phyloP scores from a whole-genome alignment of 1,140 invertebrate genomes.

The Drosophila hydei region DNA sequence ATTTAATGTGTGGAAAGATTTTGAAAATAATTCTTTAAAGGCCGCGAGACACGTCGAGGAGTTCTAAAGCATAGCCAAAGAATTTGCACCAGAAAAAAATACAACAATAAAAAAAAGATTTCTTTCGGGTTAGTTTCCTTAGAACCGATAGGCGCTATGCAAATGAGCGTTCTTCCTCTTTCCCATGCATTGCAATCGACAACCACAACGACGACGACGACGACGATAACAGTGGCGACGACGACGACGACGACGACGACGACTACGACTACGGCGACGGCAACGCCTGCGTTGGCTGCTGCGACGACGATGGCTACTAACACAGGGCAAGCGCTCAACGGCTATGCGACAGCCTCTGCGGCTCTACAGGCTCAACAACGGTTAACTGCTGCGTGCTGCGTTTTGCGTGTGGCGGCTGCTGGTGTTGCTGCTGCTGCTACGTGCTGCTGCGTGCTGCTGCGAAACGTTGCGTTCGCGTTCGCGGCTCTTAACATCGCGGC shows the following conservation, averaged over 20 bases:
- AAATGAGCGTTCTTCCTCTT: slow-evolving; percentile 47
- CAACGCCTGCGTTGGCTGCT: background rate
- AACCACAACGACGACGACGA: background rate
- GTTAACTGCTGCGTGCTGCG: slow-evolving; percentile 32
- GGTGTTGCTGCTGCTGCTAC: slow-evolving; percentile 25
- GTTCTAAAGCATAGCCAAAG: background rate
- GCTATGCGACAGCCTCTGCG: slow-evolving; percentile 21
- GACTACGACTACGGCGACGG: slow-evolving; percentile 4
- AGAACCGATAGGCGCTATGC: slow-evolving; percentile 46
- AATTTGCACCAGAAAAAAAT: slow-evolving; percentile 25
- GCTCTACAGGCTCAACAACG: slow-evolving; percentile 24
- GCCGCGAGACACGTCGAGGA: background rate
- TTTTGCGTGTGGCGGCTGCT: slow-evolving; percentile 12
- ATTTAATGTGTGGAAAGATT: background rate
- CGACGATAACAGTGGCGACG: background rate
- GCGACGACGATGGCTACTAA: slow-evolving; percentile 11
- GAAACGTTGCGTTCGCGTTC: slow-evolving; percentile 60
- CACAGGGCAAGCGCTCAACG: slow-evolving; percentile 17
- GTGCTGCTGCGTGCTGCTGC: slow-evolving; percentile 34
- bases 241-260: background rate
- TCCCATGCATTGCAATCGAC: slow-evolving; percentile 40
- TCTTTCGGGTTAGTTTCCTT: slow-evolving; percentile 37
- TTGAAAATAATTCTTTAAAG: background rate
- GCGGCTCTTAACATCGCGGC: slow-evolving; percentile 83
- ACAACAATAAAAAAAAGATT: slow-evolving; percentile 20